Conservation (phyloP, 1,140 invertebrate species). For the Solen grandis region DNA sequence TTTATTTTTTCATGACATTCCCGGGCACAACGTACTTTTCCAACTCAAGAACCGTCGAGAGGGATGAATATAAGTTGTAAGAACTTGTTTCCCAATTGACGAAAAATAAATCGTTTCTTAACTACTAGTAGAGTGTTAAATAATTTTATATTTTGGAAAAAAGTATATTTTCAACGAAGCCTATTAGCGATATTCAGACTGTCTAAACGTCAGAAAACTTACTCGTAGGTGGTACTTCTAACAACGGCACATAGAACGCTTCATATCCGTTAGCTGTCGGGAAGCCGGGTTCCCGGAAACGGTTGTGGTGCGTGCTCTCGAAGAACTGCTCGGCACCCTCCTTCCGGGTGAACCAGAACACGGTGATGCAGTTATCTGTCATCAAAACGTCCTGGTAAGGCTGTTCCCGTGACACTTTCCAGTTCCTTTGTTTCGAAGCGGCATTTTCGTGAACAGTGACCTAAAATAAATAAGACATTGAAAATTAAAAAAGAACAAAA, state of each 20-base stretch:
- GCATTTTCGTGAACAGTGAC: constrained; percentile 35
- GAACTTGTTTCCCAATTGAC: no score
- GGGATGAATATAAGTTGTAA: no score
- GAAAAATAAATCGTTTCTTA: no score
- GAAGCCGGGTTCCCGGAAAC: constrained; percentile 36
- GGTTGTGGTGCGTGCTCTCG: constrained; percentile 30
- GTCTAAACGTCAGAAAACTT: neutral
- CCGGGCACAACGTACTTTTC: no score
- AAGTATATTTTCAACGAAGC: no score
- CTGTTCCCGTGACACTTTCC: constrained; percentile 7
- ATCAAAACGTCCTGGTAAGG: constrained; percentile 6
- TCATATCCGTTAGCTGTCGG: constrained; percentile 44
- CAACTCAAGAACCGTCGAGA: no score
- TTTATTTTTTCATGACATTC: no score
- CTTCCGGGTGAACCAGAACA: constrained; percentile 40
- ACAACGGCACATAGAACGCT: constrained; percentile 49
- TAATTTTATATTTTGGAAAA: no score
- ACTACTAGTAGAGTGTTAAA: no score
- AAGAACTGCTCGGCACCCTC: constrained; percentile 36
- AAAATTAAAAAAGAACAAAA: neutral
- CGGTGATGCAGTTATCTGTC: constrained; percentile 32
- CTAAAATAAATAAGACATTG: constrained; percentile 15
- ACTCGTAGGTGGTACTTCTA: constrained; percentile 25
- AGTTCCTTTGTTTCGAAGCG: constrained; percentile 32
- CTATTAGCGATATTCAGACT: no score